phyloP scores from a whole-genome alignment of 2,888 invertebrate species.

The Microplitis deprimator region DNA sequence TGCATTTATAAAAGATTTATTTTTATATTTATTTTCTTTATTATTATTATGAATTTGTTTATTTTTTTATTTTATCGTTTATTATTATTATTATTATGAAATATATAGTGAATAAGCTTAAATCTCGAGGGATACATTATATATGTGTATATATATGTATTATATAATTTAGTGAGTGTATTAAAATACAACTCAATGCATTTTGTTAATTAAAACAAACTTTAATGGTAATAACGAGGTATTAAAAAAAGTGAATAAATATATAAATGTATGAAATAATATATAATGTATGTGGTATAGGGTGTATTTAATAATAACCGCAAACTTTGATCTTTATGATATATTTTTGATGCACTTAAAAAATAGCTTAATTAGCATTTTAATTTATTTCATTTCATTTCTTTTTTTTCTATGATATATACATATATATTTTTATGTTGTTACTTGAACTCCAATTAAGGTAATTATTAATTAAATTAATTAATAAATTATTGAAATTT shows the following conservation, averaged over 20 bases:
- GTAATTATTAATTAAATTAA: not conserved
- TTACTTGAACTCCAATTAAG: not conserved
- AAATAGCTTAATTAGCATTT: not conserved
- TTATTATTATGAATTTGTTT: not conserved
- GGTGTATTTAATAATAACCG: not conserved
- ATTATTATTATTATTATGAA: not conserved
- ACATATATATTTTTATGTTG: too few species aligned
- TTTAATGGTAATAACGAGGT: conserved; percentile 4
- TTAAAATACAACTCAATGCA: conserved; percentile 3
- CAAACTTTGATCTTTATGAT: not conserved
- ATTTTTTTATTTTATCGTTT: not conserved
- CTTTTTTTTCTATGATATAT: not conserved
- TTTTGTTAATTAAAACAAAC: conserved; percentile 14
- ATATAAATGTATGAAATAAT: not conserved
- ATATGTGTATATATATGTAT: not conserved
- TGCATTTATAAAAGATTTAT: conserved; percentile 36
- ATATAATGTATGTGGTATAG: not conserved
- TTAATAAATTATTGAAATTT: not conserved
- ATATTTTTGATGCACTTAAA: not conserved
- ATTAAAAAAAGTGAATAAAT: not conserved
- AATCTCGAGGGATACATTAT: not conserved
- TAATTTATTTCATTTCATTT: not conserved
- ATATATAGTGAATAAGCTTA: not conserved
- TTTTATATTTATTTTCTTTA: not conserved
- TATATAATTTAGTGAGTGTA: not conserved